Percentiles rank a stretch among this genome's conserved stretches.
These are phyloP conservation scores for Pangasius macronema DNA, from an alignment of 2,797 vertebrate genomes.

Conservation along the genomic window DNA sequence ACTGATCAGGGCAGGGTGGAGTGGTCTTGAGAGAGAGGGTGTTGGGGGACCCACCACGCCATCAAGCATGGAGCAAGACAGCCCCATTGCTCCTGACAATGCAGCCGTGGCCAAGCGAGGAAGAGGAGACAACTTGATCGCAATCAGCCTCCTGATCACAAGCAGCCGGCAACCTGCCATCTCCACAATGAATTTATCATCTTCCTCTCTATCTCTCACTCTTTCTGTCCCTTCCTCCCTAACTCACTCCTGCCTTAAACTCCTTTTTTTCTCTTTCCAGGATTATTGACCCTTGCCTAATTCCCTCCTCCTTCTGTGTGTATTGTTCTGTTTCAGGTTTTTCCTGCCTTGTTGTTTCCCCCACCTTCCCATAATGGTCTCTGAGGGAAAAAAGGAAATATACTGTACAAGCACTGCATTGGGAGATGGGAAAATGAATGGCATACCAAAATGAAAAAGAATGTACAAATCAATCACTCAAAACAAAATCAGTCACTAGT, in stretches of 20 bases:
- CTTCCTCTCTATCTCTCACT: conserved; percentile 1
- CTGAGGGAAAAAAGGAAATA: neutral
- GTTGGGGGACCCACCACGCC: conserved; percentile 48
- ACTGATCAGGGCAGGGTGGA: conserved; percentile 56
- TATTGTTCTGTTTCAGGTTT: neutral
- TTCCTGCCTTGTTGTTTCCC: neutral
- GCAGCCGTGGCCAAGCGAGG: conserved; percentile 50
- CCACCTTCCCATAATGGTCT: neutral
- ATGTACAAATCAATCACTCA: conserved; percentile 7
- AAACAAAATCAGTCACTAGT: conserved; percentile 29
- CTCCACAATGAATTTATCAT: conserved; percentile 75
- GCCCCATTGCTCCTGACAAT: conserved; percentile 5
- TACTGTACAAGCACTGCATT: neutral
- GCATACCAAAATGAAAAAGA: conserved; percentile 3
- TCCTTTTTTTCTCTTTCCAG: neutral
- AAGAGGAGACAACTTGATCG: conserved; percentile 73
- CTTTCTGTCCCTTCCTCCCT: conserved; percentile 7
- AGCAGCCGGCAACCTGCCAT: conserved; percentile 75
- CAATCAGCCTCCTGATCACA: conserved; percentile 73
- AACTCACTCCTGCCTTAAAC: neutral
- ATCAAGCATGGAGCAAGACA: conserved; percentile 12
- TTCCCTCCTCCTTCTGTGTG: neutral
- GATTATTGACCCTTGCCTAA: neutral
- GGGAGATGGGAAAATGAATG: neutral
- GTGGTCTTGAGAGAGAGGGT: conserved; percentile 22